These are phyloP conservation scores for Parnassius apollo DNA, from an alignment of 2,888 invertebrate species.

Conservation along the genomic window DNA sequence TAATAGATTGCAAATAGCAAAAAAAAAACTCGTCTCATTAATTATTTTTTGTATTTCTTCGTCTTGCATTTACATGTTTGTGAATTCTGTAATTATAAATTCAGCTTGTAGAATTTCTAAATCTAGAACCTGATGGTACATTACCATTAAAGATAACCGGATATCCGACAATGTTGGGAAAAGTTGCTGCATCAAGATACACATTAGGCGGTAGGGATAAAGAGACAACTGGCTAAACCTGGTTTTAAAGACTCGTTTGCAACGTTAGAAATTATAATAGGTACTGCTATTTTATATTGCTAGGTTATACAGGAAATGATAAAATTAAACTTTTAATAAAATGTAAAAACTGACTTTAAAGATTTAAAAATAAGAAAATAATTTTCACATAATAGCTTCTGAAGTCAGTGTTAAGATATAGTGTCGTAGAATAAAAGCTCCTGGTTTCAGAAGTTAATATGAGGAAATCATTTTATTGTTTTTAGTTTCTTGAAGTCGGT, in stretches of 20 bases:
- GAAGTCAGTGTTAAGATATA: too few relatives aligned
- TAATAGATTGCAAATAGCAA: too few relatives aligned
- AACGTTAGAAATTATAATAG: neutral
- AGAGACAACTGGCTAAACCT: constrained; percentile 19
- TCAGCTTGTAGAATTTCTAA: constrained; percentile 11
- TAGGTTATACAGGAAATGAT: too few relatives aligned
- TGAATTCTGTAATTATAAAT: neutral
- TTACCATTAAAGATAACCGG: constrained; percentile 18
- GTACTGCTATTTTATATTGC: neutral
- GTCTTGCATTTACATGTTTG: neutral
- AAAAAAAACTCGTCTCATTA: too few relatives aligned
- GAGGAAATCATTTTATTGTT: too few relatives aligned
- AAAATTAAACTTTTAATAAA: too few relatives aligned
- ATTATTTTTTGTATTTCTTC: neutral
- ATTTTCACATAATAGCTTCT: too few relatives aligned
- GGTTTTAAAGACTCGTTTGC: neutral
- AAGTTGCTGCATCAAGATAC: constrained; percentile 18
- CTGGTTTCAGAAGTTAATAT: too few relatives aligned
- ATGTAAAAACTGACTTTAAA: too few relatives aligned
- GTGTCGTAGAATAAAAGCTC: too few relatives aligned
- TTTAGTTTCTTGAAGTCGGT: too few relatives aligned
- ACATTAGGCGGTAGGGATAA: constrained; percentile 6
- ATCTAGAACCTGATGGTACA: constrained; percentile 8
- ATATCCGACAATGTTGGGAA: constrained; percentile 23
- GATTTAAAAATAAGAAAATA: too few relatives aligned